A percentile compares a stretch with the other conserved stretches of the same genome.
phyloP scores from a whole-genome alignment of 92 coral and sea anemone genomes.

The Meandrina meandrites region DNA sequence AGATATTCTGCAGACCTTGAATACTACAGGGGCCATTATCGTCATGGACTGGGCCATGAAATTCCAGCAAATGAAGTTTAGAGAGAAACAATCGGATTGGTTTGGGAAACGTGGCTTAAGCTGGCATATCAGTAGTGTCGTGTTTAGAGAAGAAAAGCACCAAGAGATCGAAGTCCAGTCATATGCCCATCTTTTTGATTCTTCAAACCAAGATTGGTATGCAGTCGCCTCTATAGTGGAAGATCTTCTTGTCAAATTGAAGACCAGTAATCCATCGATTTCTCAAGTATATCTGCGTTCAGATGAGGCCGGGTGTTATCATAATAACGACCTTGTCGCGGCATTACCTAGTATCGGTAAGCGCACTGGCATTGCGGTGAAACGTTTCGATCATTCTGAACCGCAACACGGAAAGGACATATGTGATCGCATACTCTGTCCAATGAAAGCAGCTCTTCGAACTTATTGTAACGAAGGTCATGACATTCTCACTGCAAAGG shows the following conservation, averaged over 20 bases:
- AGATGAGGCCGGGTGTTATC: slow-evolving; percentile 63
- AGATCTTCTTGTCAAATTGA: slow-evolving; percentile 30
- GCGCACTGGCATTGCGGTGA: no score
- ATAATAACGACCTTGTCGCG: no score
- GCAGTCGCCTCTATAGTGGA: slow-evolving; percentile 49
- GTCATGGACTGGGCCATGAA: slow-evolving; percentile 85
- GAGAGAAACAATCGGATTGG: slow-evolving; percentile 76
- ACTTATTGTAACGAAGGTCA: slow-evolving; percentile 64
- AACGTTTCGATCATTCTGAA: no score
- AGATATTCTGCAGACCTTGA: not conserved
- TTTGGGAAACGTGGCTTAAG: slow-evolving; percentile 70
- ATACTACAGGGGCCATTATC: slow-evolving; percentile 40
- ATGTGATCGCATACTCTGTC: no score
- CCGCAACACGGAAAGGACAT: no score
- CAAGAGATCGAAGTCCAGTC: slow-evolving; percentile 38
- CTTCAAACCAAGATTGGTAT: slow-evolving; percentile 58
- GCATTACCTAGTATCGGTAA: no score
- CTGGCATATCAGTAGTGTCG: slow-evolving; percentile 69
- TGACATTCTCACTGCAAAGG: slow-evolving; percentile 48
- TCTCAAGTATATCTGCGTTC: slow-evolving; percentile 42
- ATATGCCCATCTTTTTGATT: slow-evolving; percentile 42
- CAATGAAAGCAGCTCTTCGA: no score
- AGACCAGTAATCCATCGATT: slow-evolving; percentile 37
- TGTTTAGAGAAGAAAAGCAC: slow-evolving; percentile 33
- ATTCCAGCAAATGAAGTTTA: slow-evolving; percentile 59